These are phyloP conservation scores for Porites lutea DNA, from an alignment of 64 coral and sea anemone genomes.

Conservation along the genomic window DNA sequence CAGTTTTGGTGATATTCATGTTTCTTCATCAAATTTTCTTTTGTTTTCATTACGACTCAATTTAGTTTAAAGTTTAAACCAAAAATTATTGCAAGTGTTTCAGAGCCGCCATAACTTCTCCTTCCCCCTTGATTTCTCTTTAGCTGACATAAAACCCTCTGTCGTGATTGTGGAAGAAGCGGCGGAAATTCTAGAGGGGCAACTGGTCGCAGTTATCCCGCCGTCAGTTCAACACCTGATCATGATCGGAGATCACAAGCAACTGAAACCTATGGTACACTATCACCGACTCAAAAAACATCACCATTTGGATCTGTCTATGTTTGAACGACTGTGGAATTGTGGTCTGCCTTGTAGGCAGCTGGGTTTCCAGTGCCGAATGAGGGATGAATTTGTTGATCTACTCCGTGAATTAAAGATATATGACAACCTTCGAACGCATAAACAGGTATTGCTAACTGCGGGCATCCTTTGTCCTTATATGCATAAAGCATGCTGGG, in stretches of 20 bases:
- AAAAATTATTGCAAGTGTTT: no score
- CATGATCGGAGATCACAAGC: conserved; percentile 91
- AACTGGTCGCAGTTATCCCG: conserved; percentile 79
- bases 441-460: conserved; percentile 50
- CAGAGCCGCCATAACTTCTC: no score
- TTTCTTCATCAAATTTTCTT: no score
- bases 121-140: not conserved
- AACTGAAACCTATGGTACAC: conserved; percentile 70
- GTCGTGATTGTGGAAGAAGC: conserved; percentile 93
- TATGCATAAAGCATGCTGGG: no score
- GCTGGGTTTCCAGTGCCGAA: conserved; percentile 78
- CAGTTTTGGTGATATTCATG: no score
- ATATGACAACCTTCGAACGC: conserved; percentile 61
- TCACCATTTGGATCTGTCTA: conserved; percentile 70
- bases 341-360: conserved; percentile 49
- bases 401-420: conserved; percentile 55
- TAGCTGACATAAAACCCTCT: conserved; percentile 68
- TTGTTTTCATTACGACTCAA: no score
- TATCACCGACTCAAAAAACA: conserved; percentile 53
- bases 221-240: conserved; percentile 79
- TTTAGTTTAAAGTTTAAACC: no score
- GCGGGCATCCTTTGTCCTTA: no score
- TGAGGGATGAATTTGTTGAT: conserved; percentile 82
- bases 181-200: conserved; percentile 85
- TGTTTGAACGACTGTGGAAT: conserved; percentile 86